Evolutionary conservation across 1,140 invertebrate genomes (phyloP), one percentile per base, ranked within the genome.

Genomic region (Sminthurides bifidus): DNA sequence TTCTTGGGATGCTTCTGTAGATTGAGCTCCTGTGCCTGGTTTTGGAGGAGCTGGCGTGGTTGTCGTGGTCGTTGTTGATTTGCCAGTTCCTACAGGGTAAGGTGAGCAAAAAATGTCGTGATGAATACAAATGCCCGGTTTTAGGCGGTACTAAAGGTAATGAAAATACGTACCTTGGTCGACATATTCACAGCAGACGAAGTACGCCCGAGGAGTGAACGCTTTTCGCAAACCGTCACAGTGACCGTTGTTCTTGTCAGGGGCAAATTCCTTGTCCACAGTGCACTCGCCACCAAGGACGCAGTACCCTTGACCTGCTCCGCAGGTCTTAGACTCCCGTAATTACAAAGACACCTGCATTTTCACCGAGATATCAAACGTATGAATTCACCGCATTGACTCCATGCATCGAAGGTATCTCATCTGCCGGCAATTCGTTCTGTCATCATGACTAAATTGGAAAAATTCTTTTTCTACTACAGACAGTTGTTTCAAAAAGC

Each of bases 261-360:
- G 59, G 3, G 67, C 59, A 60, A 75, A 74, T 58, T 75, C 73
- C 48, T 70, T 67, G 57, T 74, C 72, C 1, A 64, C 59, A 3
- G 63, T 52, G 26, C 59, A 64, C 49, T 72, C 69, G 6, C 58
- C 55, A 17, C 71, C 72, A 14, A 74, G 59, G 14, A 74, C 62
- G 55, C 73, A 75, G 56, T 74, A 75, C 4, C 73, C 73, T 0
- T n/a, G 53, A 1, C 70, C 69, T 19, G 64, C 50, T 8, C 71
- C 62, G 52, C 73, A 74, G 14, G 70, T 73, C 43, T 64, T 62
- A n/a, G 6, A 74, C 72, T 1, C 73, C 72, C 23, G 70, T 69
- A 52, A 74, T 74, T 27, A 74, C 73, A 61, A 75, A 74, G 29
- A 75, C 59, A 19, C 72, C 73, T 74, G 58, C 4, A 66, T 66